phyloP scores from a whole-genome alignment of 2,113 vertebrate species.

The Climacteris rufus region DNA sequence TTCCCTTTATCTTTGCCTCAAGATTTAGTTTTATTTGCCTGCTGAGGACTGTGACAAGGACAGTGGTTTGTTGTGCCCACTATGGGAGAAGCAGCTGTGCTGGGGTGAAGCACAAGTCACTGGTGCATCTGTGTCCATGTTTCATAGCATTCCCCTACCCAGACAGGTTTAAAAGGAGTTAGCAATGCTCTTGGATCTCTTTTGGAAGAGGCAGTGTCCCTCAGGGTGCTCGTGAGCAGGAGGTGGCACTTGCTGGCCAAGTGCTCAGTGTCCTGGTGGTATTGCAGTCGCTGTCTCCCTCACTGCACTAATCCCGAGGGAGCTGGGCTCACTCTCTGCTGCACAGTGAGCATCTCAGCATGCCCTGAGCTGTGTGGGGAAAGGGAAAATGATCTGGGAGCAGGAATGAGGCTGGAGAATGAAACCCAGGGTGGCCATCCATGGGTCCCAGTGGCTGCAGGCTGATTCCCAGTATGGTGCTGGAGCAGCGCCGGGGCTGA shows the following conservation, averaged over 20 bases:
- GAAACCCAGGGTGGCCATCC: neutral
- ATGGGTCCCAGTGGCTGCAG: neutral
- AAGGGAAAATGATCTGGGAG: neutral
- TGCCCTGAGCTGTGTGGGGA: neutral
- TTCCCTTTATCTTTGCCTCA: neutral
- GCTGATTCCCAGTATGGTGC: neutral
- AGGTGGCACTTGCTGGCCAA: neutral
- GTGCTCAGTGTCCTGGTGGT: fast-evolving
- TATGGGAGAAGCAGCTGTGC: neutral
- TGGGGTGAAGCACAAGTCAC: fast-evolving
- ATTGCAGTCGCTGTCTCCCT: neutral
- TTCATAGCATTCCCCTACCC: neutral
- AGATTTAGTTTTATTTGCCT: neutral
- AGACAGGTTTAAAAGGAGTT: neutral
- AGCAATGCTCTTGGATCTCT: neutral
- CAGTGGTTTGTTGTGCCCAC: neutral
- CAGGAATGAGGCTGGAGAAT: neutral
- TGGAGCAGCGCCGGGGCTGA: neutral
- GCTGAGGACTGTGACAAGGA: neutral
- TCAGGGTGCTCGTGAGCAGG: fast-evolving
- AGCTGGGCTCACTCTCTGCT: neutral
- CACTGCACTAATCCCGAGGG: fast-evolving
- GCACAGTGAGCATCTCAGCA: neutral
- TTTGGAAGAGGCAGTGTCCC: neutral
- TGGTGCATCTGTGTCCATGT: neutral